Conservation (phyloP, 1,140 invertebrate species). For the Calliphora vicina region DNA sequence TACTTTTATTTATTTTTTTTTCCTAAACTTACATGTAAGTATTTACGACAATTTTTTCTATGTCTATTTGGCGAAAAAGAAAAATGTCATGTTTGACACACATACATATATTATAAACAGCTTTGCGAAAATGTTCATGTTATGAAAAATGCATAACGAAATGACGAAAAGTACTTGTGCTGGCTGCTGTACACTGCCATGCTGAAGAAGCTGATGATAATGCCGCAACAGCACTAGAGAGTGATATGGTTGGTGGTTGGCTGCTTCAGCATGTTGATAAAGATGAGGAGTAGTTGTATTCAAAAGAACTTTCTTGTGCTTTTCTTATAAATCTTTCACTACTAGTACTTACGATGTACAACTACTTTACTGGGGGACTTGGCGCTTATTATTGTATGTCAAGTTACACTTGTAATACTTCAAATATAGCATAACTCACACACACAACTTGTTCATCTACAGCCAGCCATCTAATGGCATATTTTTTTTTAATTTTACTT, state of each 20-base stretch:
- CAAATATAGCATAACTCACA: too few species aligned
- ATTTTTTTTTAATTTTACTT: not conserved
- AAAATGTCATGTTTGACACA: not conserved
- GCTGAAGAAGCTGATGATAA: not conserved
- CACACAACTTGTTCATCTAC: conserved; percentile 18
- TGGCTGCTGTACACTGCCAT: not conserved
- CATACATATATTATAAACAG: not conserved
- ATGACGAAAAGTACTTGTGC: too few species aligned
- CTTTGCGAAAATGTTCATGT: not conserved
- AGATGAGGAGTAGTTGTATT: not conserved
- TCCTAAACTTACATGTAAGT: not conserved
- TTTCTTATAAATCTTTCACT: not conserved
- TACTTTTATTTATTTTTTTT: not conserved
- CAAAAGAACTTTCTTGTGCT: not conserved
- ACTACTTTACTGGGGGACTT: not conserved
- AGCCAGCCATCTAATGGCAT: not conserved
- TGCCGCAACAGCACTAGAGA: not conserved
- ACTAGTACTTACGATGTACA: not conserved
- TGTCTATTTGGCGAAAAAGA: not conserved
- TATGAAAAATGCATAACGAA: conserved; percentile 33
- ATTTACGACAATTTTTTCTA: not conserved
- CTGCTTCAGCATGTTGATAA: not conserved
- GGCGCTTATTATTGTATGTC: conserved; percentile 32
- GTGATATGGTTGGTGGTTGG: not conserved
- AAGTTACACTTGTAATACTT: conserved; percentile 30